These are phyloP conservation scores for Archivesica marissinica DNA, from an alignment of 1,140 invertebrate genomes.

Conservation along the genomic window DNA sequence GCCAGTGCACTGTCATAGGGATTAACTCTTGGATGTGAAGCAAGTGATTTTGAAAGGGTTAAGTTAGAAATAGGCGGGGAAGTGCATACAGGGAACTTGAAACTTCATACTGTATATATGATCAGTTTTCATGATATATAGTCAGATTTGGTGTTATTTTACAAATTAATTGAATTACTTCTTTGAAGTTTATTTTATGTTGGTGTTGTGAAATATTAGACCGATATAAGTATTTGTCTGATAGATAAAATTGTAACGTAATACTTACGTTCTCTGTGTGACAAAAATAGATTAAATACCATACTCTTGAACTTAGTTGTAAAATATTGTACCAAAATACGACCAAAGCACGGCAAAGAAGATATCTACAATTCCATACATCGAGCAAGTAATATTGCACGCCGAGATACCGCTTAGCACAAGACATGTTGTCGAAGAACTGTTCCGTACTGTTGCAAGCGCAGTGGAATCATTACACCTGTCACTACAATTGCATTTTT, in stretches of 20 bases:
- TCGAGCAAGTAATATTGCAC: neutral
- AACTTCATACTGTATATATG: conserved; percentile 16
- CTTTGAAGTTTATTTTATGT: conserved; percentile 58
- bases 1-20: conserved; percentile 20
- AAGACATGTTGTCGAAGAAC: neutral
- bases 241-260: conserved; percentile 11
- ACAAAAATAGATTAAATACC: neutral
- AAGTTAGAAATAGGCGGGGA: neutral
- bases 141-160: conserved; percentile 42
- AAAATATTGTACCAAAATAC: conserved; percentile 10
- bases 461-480: too few species aligned
- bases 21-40: conserved; percentile 20
- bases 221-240: neutral
- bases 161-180: conserved; percentile 59
- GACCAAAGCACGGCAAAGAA: conserved; percentile 7
- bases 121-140: conserved; percentile 20
- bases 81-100: neutral
- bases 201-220: neutral
- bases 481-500: too few species aligned
- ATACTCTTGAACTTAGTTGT: conserved; percentile 14
- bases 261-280: conserved; percentile 8
- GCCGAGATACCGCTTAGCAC: neutral
- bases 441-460: too few species aligned
- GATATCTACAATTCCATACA: neutral
- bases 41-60: conserved; percentile 29